Evolutionary conservation across 2,888 invertebrate genomes (phyloP), one percentile per base, ranked within the genome.

Genomic region (Rhagophthalmus giganteus): DNA sequence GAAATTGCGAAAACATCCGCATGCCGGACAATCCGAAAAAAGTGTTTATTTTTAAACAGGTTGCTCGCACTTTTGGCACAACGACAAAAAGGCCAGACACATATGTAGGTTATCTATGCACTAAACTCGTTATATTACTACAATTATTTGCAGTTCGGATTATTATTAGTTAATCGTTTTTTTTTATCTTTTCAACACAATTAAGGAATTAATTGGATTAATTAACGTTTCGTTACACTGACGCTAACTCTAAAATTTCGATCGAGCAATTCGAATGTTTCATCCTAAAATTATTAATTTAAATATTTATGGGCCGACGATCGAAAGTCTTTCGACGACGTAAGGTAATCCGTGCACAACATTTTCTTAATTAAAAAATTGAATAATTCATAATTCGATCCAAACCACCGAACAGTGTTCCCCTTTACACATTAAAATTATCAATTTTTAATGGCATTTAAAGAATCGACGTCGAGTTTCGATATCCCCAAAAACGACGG

Each of bases 61-160:
- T 28, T 39, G 52, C 53, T 46, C 51, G 40, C 51, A 57, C 49
- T 56, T 62, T 63, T 64, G 65, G 63, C 65, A 65, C 65, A 56
- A 41, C 46, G 44, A 60, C 62, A 58, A 59, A 31, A 35, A 33
- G 28, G 32, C 24, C 32, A 40, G 16, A 16, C 45, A 39, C 49
- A 34, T 37, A n/a, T n/a, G 32, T 37, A 38, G 34, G 30, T 34
- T 45, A 33, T 34, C 13, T 14, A 20, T 45, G 34, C 50, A 35
- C 32, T 24, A 39, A 31, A 20, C 20, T 20, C 7, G 3, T 3
- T 20, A 20, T 5, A 20, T 20, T 20, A 20, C 7, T 7, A 20
- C 20, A 20, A 20, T 7, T n/a, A n/a, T n/a, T 20, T 20, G 7
- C 20, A 7, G 7, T 20, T 20, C 7, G 7, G 7, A 20, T 20